These are phyloP conservation scores for Incurvaria masculella DNA, from an alignment of 2,888 invertebrate genomes.

Conservation along the genomic window DNA sequence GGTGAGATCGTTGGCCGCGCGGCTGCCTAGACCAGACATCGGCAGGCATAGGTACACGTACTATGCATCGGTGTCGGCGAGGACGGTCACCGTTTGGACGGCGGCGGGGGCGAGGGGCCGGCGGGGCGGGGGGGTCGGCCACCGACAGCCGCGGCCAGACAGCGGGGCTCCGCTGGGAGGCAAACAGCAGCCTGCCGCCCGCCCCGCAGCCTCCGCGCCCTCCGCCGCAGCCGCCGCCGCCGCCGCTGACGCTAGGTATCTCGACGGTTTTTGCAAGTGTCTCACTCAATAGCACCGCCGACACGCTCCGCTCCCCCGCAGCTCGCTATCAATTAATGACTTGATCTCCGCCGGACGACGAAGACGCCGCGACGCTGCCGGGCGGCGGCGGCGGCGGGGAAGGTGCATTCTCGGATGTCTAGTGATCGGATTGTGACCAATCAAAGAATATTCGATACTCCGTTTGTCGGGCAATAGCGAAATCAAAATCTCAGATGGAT, in stretches of 20 bases:
- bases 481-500: too few species aligned
- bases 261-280: too few species aligned
- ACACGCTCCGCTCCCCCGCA: too few species aligned
- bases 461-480: too few species aligned
- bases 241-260: conserved; percentile 37
- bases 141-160: conserved; percentile 45
- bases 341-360: too few species aligned
- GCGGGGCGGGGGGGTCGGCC: conserved; percentile 19
- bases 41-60: conserved; percentile 42
- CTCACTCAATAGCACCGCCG: too few species aligned
- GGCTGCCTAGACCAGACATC: conserved; percentile 10
- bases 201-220: conserved; percentile 24
- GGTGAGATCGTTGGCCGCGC: conserved; percentile 3
- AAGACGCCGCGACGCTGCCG: too few species aligned
- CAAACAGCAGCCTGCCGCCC: conserved; percentile 49
- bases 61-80: conserved; percentile 28
- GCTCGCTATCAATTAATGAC: too few species aligned
- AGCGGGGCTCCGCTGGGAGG: conserved; percentile 58
- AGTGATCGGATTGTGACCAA: too few species aligned
- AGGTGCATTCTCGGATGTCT: too few species aligned
- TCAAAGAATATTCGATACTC: too few species aligned
- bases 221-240: conserved; percentile 44
- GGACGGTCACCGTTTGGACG: conserved; percentile 7
- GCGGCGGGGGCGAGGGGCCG: conserved; percentile 21
- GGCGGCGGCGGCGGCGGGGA: too few species aligned